Conservation (phyloP, 2,888 invertebrate species). For the Plebejus melissa region DNA sequence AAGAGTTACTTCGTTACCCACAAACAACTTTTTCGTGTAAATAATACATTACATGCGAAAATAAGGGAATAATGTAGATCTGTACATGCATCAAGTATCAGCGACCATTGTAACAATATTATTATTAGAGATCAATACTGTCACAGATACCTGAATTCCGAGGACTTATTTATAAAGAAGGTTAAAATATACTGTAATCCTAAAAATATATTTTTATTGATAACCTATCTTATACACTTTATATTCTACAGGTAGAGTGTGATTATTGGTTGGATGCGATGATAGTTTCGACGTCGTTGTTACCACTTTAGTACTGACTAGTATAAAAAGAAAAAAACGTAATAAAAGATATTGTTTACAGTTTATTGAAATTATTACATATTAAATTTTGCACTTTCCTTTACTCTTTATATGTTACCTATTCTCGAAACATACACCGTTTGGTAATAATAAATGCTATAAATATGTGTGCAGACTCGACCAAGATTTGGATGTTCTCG, state of each 20-base stretch:
- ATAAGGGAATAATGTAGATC: constrained; percentile 10
- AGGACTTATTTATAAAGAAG: constrained; percentile 20
- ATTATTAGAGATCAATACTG: constrained; percentile 8
- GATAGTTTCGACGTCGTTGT: constrained; percentile 43
- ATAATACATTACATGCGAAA: constrained; percentile 19
- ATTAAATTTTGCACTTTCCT: constrained; percentile 76
- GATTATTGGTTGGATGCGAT: constrained; percentile 54
- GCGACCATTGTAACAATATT: constrained; percentile 6
- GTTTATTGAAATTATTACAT: constrained; percentile 77
- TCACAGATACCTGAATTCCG: constrained; percentile 17
- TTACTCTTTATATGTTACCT: constrained; percentile 69
- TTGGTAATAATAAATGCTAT: constrained; percentile 79
- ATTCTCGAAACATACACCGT: constrained; percentile 75
- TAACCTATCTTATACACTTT: constrained; percentile 23
- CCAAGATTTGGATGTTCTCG: constrained; percentile 60
- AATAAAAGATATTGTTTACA: constrained; percentile 71
- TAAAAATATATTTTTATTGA: constrained; percentile 25
- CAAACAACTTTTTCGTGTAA: constrained; percentile 20
- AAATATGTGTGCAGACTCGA: constrained; percentile 66
- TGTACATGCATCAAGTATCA: constrained; percentile 20
- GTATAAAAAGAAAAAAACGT: constrained; percentile 50
- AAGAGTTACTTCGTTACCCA: constrained; percentile 25
- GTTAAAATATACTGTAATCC: constrained; percentile 25
- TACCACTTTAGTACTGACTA: constrained; percentile 47
- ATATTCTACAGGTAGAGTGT: constrained; percentile 55